Base-by-base conservation (phyloP, 2,888 invertebrate genomes). In the Chorisops tibialis region DNA sequence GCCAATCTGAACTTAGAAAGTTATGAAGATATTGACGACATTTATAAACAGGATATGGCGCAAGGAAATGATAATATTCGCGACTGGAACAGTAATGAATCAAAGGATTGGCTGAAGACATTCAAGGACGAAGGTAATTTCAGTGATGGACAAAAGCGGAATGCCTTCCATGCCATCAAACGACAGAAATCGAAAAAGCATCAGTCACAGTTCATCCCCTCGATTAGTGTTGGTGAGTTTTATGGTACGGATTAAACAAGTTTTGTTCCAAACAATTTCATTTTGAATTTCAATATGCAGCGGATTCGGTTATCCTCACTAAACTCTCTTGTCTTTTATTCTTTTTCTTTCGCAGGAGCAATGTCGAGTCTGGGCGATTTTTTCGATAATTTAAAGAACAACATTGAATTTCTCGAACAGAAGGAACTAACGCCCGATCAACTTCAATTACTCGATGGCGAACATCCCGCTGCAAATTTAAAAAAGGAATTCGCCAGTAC, bases 191-290 rank as follows among this genome's bases (percentile, higher is more conserved):
- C 61, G 14, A 67, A 65, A 58, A 35, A 65, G 56, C 67, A 63
- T 37, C 66, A 69, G 49, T 60, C 68, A 11, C 67, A 71, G 65
- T 69, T 71, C 65, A 61, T 69, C 43, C 78, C 77, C 18, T 72
- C 78, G n/a, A 73, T 77, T 61, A 77, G 76, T 70, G 72, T 74
- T 71, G 78, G 77, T 77, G 71, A 70, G 73, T 73, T 68, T 14
- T 52, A 48, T 47, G 62, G 61, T 63, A 65, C 56, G 67, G 61
- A 64, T 52, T 38, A 51, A 39, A 16, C 41, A 41, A 3, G 16
- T 41, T 41, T 41, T 6, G 41, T 16, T 41, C 16, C 41, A 6
- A 30, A 5, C 9, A 30, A 30, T 30, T 1, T 7, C 5, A 30
- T 30, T 30, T 30, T 30, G 3, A 39, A 6, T n/a, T 1, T 39